Evolutionary conservation across 2,888 invertebrate species (phyloP).

Genomic region (Epicampocera succincta): DNA sequence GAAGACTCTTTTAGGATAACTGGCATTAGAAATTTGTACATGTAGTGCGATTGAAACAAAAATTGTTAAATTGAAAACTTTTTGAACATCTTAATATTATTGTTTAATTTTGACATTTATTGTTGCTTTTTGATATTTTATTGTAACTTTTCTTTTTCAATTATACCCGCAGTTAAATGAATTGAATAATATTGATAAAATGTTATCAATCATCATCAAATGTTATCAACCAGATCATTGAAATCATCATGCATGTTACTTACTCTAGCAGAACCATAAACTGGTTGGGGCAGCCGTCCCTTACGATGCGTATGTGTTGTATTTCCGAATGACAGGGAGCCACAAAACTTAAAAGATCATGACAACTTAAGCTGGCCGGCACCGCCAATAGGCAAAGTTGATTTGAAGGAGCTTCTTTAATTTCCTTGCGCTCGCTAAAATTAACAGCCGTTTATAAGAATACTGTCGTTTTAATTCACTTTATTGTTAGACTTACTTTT

Average conservation of each 20-base stretch:
- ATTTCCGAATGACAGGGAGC: conserved; percentile 96
- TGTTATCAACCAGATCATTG: no score
- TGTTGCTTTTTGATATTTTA: no score
- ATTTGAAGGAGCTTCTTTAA: conserved; percentile 88
- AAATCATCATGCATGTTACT: conserved; percentile 76
- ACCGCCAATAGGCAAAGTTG: conserved; percentile 94
- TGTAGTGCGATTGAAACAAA: no score
- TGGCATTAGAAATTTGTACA: no score
- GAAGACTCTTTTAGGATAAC: no score
- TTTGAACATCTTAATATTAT: no score
- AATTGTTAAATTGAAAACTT: no score
- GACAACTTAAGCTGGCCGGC: conserved; percentile 94
- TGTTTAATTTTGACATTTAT: no score
- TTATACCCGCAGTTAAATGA: no score
- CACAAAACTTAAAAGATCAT: conserved; percentile 96
- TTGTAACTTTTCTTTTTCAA: no score
- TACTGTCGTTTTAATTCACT: not conserved
- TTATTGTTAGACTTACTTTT: conserved; percentile 86
- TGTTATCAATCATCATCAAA: no score
- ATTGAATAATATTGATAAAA: no score
- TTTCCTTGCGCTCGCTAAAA: conserved; percentile 87
- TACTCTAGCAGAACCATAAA: conserved; percentile 98
- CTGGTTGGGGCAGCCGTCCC: conserved; percentile 96
- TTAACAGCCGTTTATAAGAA: not conserved
- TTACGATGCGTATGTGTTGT: conserved; percentile 94